Evolutionary conservation across 2,888 invertebrate species (phyloP), one percentile per base, ranked within the genome.

Genomic region (Geotrupes spiniger): DNA sequence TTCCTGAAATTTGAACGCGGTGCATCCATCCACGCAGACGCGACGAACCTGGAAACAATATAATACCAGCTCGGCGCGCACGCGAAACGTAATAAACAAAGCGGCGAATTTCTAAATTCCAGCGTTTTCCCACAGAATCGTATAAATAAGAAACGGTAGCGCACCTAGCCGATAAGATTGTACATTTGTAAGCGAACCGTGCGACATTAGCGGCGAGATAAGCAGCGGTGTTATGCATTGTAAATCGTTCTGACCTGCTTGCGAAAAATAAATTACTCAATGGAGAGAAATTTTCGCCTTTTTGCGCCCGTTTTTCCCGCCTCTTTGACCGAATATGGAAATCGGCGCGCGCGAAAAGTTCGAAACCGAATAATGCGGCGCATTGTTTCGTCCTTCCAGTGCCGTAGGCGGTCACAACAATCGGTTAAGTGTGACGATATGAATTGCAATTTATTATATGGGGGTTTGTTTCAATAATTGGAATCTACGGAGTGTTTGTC

Each of bases 191-290:
- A 56, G 51, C 51, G 43, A 46, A 51, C 50, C 54, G 57, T 54
- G 53, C 52, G 53, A 55, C 57, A 53, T 50, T 57, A 51, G 46
- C 44, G 49, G 51, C 42, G 52, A 54, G 51, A 63, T 63, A 63
- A 60, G 57, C 51, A 17, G 36, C 42, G 33, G 6, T 55, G 54
- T 61, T 63, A 61, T 61, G 59, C 59, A 59, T 61, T 62, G 62
- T 64, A 63, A 64, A 64, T 63, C 57, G 58, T 51, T 44, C 46
- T 60, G 64, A 63, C 64, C 64, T 54, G 61, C 59, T 61, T 62
- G 39, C 41, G 40, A 59, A 58, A 61, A 58, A 60, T 65, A 63
- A n/a, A 63, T 63, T 61, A 63, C 59, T 58, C 59, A 63, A 65
- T 62, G 59, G 57, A 52, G 57, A 63, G 61, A 63, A 60, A 58